Evolutionary conservation across 1,140 invertebrate genomes (phyloP).

Genomic region (Harpegnathos saltator): DNA sequence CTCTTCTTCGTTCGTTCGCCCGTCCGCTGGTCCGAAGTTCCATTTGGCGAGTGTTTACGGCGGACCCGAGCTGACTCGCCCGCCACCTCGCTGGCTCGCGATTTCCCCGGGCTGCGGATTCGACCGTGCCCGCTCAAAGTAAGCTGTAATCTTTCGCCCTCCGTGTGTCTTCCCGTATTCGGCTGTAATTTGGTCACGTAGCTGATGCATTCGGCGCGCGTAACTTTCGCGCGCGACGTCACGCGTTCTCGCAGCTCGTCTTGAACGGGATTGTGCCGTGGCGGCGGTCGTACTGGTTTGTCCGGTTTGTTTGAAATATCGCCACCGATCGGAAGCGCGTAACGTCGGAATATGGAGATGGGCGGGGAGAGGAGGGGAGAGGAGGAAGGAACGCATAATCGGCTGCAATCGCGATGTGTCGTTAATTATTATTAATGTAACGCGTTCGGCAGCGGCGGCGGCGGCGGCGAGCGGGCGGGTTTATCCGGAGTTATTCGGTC

Average conservation of each 20-base stretch:
- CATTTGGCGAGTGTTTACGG: conserved; percentile 25
- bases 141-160: conserved; percentile 20
- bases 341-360: conserved; percentile 32
- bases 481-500: conserved; percentile 51
- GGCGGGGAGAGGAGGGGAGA: too few species aligned
- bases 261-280: not conserved
- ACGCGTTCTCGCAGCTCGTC: not conserved
- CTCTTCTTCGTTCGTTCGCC: too few species aligned
- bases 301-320: conserved; percentile 25
- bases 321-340: not conserved
- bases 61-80: conserved; percentile 2
- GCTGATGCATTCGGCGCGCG: not conserved
- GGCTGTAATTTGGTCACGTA: conserved; percentile 7
- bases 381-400: conserved; percentile 18
- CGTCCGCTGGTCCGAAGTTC: conserved; percentile 4
- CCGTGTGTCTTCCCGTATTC: conserved; percentile 29
- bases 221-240: conserved; percentile 35
- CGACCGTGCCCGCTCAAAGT: not conserved
- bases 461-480: conserved; percentile 33
- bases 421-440: conserved; percentile 56
- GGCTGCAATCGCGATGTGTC: conserved; percentile 25
- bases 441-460: conserved; percentile 9
- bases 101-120: conserved; percentile 18
- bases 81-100: not conserved
- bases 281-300: not conserved